A percentile compares a stretch with the other conserved stretches of the same genome.
These are phyloP conservation scores for Pseudochirops cupreus DNA, from an alignment of 2,797 vertebrate species.

Conservation along the genomic window DNA sequence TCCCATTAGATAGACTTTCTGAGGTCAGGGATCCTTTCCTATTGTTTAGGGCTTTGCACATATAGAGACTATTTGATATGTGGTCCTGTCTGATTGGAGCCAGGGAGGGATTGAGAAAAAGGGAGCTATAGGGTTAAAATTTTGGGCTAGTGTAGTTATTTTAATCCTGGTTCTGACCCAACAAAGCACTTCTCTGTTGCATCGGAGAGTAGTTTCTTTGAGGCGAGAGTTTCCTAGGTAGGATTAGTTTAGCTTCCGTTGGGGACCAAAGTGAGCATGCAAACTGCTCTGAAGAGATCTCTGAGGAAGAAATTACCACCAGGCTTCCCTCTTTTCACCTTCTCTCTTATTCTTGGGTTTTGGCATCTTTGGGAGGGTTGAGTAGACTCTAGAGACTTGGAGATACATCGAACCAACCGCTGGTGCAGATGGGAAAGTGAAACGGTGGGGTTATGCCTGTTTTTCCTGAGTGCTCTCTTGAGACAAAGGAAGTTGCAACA, in stretches of 20 bases:
- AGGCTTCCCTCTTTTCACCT: not conserved
- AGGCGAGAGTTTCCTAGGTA: not conserved
- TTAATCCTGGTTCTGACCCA: not conserved
- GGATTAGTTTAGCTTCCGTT: not conserved
- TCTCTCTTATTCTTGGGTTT: not conserved
- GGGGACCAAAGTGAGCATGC: not conserved
- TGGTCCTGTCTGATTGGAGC: not conserved
- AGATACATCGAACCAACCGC: not conserved
- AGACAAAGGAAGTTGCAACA: constrained; percentile 78
- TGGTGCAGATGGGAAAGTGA: constrained; percentile 64
- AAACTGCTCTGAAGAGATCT: fast-evolving
- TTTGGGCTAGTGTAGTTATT: not conserved
- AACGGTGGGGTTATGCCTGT: constrained; percentile 54
- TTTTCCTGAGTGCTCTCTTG: constrained; percentile 49
- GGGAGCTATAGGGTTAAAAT: no score
- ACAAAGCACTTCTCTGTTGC: not conserved
- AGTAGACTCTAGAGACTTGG: not conserved
- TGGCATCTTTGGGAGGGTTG: not conserved
- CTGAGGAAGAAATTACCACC: not conserved
- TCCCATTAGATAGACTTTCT: not conserved
- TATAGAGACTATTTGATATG: not conserved
- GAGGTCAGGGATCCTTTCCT: not conserved
- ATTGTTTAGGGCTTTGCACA: not conserved
- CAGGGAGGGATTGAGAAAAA: not conserved
- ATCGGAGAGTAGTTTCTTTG: not conserved